Percentiles rank a stretch among this genome's conserved stretches.
These are phyloP conservation scores for Oscarella lobularis DNA, from an alignment of 37 sponge, comb jelly and placozoan genomes.

Conservation along the genomic window DNA sequence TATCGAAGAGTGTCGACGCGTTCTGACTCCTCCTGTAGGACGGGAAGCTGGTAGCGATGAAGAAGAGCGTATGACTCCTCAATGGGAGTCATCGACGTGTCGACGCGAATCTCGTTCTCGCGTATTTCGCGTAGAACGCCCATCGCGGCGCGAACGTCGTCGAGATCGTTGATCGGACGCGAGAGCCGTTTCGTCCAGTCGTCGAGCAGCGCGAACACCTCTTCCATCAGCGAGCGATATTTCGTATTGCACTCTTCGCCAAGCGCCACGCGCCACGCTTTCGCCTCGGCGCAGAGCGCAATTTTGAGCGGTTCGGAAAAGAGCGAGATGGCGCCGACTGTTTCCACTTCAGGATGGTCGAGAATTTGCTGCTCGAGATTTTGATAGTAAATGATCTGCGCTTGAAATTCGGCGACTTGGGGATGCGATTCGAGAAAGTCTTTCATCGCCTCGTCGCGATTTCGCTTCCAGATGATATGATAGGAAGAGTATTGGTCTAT, in stretches of 20 bases:
- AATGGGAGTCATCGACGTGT: conserved; percentile 69
- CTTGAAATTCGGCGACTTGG: conserved; percentile 70
- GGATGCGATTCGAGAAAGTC: conserved; percentile 12
- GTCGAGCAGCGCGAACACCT: conserved; percentile 37
- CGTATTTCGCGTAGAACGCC: conserved; percentile 61
- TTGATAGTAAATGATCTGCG: conserved; percentile 62
- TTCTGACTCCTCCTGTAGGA: conserved; percentile 74
- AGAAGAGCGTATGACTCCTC: conserved; percentile 90
- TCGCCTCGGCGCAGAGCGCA: conserved; percentile 81
- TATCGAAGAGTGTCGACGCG: conserved; percentile 87
- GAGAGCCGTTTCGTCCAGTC: conserved; percentile 46
- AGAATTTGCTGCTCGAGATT: conserved; percentile 40
- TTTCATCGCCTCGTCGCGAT: conserved; percentile 28
- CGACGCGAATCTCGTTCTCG: conserved; percentile 69
- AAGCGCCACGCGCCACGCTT: conserved; percentile 79
- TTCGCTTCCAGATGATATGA: conserved; percentile 33
- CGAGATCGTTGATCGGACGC: conserved; percentile 83
- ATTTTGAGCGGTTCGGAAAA: conserved; percentile 62
- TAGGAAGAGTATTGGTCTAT: conserved; percentile 36
- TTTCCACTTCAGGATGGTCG: conserved; percentile 23
- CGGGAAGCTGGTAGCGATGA: conserved; percentile 57
- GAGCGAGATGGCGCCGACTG: background rate
- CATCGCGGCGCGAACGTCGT: conserved; percentile 86
- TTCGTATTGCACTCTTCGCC: conserved; percentile 53
- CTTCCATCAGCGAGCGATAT: conserved; percentile 59